Conservation (phyloP, 1,140 invertebrate genomes). For the Drosophila kikkawai region DNA sequence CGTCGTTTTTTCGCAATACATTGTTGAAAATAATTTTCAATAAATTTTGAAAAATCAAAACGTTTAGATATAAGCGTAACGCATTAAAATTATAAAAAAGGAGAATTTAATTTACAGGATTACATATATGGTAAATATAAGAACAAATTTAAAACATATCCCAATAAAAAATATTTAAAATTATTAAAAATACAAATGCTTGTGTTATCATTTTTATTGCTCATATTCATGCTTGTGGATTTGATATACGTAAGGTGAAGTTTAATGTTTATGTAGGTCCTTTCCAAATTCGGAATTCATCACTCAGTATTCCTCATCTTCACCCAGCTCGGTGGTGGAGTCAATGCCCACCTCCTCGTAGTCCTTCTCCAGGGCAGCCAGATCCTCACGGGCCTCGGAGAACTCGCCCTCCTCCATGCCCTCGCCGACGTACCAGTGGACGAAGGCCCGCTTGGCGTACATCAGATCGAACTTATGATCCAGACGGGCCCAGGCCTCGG, state of each 20-base stretch:
- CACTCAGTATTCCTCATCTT: constrained; percentile 89
- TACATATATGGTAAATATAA: too few relatives aligned
- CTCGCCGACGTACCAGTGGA: constrained; percentile 94
- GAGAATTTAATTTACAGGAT: too few relatives aligned
- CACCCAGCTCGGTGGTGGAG: constrained; percentile 90
- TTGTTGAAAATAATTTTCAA: neutral
- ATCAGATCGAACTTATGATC: constrained; percentile 94
- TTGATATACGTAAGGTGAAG: constrained; percentile 15
- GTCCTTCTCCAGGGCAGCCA: constrained; percentile 93
- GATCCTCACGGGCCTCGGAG: constrained; percentile 93
- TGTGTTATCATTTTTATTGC: constrained; percentile 32
- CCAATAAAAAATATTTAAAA: neutral
- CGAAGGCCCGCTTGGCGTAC: constrained; percentile 94
- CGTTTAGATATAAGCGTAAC: too few relatives aligned
- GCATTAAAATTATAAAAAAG: too few relatives aligned
- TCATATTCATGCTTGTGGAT: constrained; percentile 2
- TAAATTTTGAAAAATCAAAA: neutral
- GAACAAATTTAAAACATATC: neutral
- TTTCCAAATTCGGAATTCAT: neutral
- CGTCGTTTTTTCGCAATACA: neutral
- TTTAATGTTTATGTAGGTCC: constrained; percentile 5
- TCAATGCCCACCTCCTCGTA: constrained; percentile 93
- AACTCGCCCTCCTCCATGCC: constrained; percentile 95
- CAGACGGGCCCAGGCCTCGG: constrained; percentile 91
- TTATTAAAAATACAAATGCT: neutral